Percentiles rank a stretch among this genome's conserved stretches.
Evolutionary conservation across 2,888 invertebrate genomes (phyloP).

Genomic region (Perithous albicinctus): DNA sequence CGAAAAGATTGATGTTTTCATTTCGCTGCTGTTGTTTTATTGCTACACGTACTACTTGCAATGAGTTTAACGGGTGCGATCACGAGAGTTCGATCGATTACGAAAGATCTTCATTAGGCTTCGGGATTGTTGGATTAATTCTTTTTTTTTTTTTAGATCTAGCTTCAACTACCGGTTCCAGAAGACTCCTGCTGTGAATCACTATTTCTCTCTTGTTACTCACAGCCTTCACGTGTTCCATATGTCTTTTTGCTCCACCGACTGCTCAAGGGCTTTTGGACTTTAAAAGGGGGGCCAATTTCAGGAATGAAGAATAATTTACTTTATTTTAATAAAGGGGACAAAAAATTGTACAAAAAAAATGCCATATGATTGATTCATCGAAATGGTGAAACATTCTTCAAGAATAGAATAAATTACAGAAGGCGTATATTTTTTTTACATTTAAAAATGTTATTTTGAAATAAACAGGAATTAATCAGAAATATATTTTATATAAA

Average conservation of each 20-base stretch:
- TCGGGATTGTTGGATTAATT: conserved; percentile 40
- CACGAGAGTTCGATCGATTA: conserved; percentile 56
- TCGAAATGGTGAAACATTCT: too few relatives aligned
- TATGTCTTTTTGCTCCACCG: neutral
- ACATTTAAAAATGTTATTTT: too few relatives aligned
- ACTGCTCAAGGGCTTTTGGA: neutral
- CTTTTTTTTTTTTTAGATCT: conserved; percentile 29
- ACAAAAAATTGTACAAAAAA: too few relatives aligned
- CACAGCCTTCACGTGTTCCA: neutral
- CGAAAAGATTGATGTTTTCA: conserved; percentile 50
- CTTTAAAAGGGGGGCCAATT: too few relatives aligned
- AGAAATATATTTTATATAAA: too few relatives aligned
- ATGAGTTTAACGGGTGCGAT: neutral
- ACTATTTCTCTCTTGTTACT: conserved; percentile 6
- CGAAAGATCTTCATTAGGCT: conserved; percentile 64
- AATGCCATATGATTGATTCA: too few relatives aligned
- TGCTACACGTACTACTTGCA: conserved; percentile 36
- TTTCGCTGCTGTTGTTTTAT: conserved; percentile 60
- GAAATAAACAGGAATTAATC: too few relatives aligned
- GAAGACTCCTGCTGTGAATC: neutral
- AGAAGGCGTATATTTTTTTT: too few relatives aligned
- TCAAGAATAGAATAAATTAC: too few relatives aligned
- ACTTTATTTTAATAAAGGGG: too few relatives aligned
- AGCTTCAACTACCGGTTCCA: conserved; percentile 55
- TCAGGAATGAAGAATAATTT: too few relatives aligned